These are phyloP conservation scores for Zalophus californianus DNA, from an alignment of 2,797 vertebrate species.

Conservation along the genomic window DNA sequence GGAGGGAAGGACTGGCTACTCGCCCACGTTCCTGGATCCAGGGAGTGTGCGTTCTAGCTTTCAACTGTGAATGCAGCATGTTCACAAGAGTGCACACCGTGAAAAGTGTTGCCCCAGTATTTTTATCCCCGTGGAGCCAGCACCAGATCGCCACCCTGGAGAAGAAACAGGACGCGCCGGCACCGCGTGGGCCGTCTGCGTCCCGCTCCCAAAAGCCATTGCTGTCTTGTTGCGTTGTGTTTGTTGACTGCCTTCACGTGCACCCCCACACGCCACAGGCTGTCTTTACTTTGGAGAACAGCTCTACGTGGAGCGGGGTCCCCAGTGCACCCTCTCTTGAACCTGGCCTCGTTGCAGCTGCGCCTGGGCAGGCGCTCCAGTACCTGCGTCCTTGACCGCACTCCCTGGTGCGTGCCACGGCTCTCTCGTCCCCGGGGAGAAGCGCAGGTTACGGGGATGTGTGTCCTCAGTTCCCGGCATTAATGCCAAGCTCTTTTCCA, in stretches of 20 bases:
- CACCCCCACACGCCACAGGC: not conserved
- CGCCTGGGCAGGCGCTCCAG: too few species aligned
- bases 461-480: not conserved
- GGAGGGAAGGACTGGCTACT: rapidly evolving
- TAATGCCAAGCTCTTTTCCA: not conserved
- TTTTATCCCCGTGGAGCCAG: not conserved
- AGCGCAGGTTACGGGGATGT: rapidly evolving
- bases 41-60: not conserved
- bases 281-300: not conserved
- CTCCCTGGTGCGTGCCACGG: rapidly evolving
- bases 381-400: rapidly evolving
- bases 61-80: not conserved
- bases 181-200: not conserved
- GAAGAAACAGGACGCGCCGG: not conserved
- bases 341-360: rapidly evolving
- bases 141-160: not conserved
- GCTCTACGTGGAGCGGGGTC: rapidly evolving
- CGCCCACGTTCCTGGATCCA: rapidly evolving
- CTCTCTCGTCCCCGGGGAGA: rapidly evolving
- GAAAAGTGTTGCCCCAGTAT: not conserved
- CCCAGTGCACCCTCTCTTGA: rapidly evolving
- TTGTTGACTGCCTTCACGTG: rapidly evolving
- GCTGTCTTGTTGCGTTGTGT: not conserved
- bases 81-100: rapidly evolving
- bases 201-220: too few species aligned